A percentile compares a stretch with the other conserved stretches of the same genome.
These are phyloP conservation scores for Polyommatus icarus DNA, from an alignment of 2,888 invertebrate species.

Conservation along the genomic window DNA sequence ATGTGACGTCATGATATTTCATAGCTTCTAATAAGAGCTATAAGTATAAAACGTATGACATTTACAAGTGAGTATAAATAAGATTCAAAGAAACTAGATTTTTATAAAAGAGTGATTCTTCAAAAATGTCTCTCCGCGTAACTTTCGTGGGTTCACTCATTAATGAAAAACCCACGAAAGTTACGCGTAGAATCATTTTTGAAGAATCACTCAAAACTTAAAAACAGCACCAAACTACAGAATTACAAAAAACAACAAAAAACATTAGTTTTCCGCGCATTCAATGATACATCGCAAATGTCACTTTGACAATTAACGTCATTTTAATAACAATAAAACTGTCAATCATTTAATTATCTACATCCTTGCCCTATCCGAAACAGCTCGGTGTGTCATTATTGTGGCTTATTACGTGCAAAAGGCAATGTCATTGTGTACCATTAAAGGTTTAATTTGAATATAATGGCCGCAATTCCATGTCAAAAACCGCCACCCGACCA, in stretches of 20 bases:
- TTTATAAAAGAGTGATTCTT: no score
- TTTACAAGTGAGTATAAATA: background rate
- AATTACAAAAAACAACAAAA: background rate
- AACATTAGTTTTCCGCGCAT: background rate
- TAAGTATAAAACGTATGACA: background rate
- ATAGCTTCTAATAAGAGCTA: background rate
- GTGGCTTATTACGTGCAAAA: background rate
- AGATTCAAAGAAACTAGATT: background rate
- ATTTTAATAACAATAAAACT: slow-evolving; percentile 8
- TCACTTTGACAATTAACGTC: slow-evolving; percentile 15
- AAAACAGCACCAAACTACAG: background rate
- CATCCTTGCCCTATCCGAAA: slow-evolving; percentile 18
- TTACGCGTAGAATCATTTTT: no score
- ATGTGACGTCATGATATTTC: background rate
- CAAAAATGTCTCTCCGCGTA: no score
- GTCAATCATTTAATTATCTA: slow-evolving; percentile 22
- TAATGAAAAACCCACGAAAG: no score
- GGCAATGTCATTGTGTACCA: slow-evolving; percentile 20
- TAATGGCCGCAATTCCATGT: slow-evolving; percentile 12
- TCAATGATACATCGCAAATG: background rate
- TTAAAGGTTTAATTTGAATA: slow-evolving; percentile 1
- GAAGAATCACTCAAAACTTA: no score
- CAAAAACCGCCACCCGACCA: background rate
- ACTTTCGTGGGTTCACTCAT: no score
- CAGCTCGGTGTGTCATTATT: background rate